Percentiles rank a stretch among this genome's conserved stretches.
These are phyloP conservation scores for Euwallacea fornicatus DNA, from an alignment of 1,140 invertebrate genomes.

Conservation along the genomic window DNA sequence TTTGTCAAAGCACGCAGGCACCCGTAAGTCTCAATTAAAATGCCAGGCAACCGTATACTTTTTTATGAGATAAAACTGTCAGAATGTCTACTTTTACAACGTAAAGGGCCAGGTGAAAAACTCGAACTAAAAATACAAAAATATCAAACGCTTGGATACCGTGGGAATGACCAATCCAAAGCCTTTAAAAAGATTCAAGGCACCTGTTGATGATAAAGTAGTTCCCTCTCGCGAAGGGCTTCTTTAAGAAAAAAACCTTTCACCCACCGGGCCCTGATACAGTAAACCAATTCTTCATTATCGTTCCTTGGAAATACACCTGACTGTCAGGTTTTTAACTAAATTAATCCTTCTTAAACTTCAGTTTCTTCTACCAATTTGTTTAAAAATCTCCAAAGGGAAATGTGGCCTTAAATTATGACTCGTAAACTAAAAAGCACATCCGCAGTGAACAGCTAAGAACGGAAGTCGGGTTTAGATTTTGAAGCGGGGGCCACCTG, in stretches of 20 bases:
- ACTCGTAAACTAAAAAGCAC: constrained; percentile 1
- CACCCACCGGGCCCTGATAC: constrained; percentile 13
- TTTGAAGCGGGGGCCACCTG: constrained; percentile 26
- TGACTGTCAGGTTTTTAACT: constrained; percentile 12
- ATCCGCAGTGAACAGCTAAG: constrained; percentile 12
- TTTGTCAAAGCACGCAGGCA: too few species aligned
- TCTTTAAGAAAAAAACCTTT: constrained; percentile 15
- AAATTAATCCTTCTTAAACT: constrained; percentile 4
- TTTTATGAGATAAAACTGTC: too few species aligned
- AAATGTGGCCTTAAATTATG: constrained; percentile 23
- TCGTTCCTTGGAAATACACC: constrained; percentile 12
- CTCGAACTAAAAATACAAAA: too few species aligned
- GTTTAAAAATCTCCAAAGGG: neutral
- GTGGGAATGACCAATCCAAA: constrained; percentile 26
- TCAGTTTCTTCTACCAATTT: neutral
- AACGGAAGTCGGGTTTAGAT: constrained; percentile 30
- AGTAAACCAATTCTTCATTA: constrained; percentile 10
- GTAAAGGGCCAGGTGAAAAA: constrained; percentile 9
- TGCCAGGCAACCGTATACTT: too few species aligned
- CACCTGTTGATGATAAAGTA: constrained; percentile 27
- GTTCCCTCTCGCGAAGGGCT: constrained; percentile 17
- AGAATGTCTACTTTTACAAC: too few species aligned
- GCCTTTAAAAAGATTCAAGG: constrained; percentile 16
- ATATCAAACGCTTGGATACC: constrained; percentile 12
- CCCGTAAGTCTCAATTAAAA: too few species aligned